Conservation (phyloP, 2,888 invertebrate species). For the Lordiphosa fenestrarum region DNA sequence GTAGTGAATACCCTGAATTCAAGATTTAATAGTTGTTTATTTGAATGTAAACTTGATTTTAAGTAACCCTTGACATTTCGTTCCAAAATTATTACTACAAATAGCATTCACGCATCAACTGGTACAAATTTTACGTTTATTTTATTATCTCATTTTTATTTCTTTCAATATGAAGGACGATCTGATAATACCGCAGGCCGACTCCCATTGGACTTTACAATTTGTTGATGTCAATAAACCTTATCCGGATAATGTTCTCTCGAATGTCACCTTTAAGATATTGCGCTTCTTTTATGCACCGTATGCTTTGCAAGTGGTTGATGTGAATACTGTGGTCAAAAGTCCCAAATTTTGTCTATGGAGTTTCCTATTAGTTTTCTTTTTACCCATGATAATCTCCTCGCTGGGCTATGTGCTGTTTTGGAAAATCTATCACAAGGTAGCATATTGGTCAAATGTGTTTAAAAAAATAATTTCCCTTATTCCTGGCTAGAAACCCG, state of each 20-base stretch:
- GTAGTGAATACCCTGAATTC: no score
- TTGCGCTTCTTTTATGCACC: slow-evolving; percentile 26
- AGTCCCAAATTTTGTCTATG: slow-evolving; percentile 3
- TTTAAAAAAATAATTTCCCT: no score
- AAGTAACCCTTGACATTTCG: no score
- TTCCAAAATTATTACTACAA: no score
- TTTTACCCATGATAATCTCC: background rate
- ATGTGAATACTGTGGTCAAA: slow-evolving; percentile 9
- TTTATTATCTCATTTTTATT: no score
- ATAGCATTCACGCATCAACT: no score
- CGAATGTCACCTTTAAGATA: slow-evolving; percentile 22
- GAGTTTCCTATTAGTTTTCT: background rate
- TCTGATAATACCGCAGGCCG: background rate
- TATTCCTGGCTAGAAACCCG: background rate
- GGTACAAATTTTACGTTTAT: no score
- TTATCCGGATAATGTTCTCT: slow-evolving; percentile 2
- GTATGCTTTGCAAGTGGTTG: slow-evolving; percentile 4
- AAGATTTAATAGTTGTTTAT: no score
- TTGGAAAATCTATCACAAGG: background rate
- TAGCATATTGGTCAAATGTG: background rate
- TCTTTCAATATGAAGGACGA: background rate
- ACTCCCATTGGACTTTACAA: slow-evolving; percentile 16
- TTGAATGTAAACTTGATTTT: no score
- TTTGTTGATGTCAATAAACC: slow-evolving; percentile 12
- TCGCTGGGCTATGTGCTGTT: background rate